phyloP scores from a whole-genome alignment of 2,797 vertebrate genomes.

The Chrysocyon brachyurus region DNA sequence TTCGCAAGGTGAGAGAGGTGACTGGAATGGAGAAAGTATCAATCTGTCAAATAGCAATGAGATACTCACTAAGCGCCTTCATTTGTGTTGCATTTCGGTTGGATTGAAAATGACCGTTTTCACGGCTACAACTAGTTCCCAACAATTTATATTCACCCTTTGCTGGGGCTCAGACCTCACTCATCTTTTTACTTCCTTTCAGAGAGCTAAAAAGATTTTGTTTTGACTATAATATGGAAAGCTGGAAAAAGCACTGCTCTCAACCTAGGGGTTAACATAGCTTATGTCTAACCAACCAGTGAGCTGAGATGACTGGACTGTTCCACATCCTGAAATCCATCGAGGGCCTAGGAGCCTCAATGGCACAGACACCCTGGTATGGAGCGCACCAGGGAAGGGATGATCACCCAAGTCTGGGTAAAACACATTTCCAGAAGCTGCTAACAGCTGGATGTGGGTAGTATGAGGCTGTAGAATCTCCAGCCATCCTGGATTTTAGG shows the following conservation, averaged over 20 bases:
- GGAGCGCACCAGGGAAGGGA: rapidly evolving
- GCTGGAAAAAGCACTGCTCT: neutral
- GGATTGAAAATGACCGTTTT: neutral
- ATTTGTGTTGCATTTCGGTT: constrained; percentile 14
- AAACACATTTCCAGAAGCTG: neutral
- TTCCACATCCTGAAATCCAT: neutral
- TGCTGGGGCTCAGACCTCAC: constrained; percentile 52
- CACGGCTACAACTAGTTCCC: neutral
- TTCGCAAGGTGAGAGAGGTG: neutral
- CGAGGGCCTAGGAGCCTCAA: neutral
- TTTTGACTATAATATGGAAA: neutral
- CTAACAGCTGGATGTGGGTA: neutral
- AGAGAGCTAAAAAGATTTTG: neutral
- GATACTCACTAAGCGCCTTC: constrained; percentile 57
- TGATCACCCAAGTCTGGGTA: neutral
- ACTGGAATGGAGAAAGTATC: neutral
- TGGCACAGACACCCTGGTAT: rapidly evolving
- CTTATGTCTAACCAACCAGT: neutral
- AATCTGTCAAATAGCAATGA: neutral
- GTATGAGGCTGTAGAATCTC: neutral
- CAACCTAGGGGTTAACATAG: no score
- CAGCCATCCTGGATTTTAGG: rapidly evolving
- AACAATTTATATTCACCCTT: constrained; percentile 41
- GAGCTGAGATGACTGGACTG: no score
- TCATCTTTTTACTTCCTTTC: constrained; percentile 46